A percentile compares a stretch with the other conserved stretches of the same genome.
These are phyloP conservation scores for Ruditapes philippinarum DNA, from an alignment of 1,140 invertebrate genomes.

Conservation along the genomic window DNA sequence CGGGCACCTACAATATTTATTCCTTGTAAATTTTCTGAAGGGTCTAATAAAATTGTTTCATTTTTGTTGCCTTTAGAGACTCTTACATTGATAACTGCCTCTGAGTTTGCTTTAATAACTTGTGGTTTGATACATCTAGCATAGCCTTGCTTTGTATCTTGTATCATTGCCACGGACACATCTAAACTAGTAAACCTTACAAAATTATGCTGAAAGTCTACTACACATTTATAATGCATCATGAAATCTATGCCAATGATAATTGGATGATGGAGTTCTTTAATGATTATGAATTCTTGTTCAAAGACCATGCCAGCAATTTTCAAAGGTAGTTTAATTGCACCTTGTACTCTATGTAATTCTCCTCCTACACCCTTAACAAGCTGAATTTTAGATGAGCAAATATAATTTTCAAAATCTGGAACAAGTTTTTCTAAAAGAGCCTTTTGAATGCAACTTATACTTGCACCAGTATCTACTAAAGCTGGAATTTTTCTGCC, in stretches of 20 bases:
- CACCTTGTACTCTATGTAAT: not conserved
- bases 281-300: conserved; percentile 49
- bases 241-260: conserved; percentile 67
- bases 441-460: conserved; percentile 19
- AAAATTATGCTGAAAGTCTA: conserved; percentile 54
- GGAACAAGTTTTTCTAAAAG: not conserved
- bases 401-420: not conserved
- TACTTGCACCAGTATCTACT: conserved; percentile 64
- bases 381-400: not conserved
- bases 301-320: not conserved
- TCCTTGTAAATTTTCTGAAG: conserved; percentile 15
- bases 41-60: conserved; percentile 64
- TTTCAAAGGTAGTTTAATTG: not conserved
- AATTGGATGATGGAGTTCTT: conserved; percentile 64
- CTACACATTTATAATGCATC: conserved; percentile 11
- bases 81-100: conserved; percentile 40
- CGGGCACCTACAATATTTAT: conserved; percentile 48
- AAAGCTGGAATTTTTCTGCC: conserved; percentile 37
- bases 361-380: conserved; percentile 18
- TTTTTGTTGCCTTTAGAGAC: conserved; percentile 43
- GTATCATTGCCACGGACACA: conserved; percentile 6
- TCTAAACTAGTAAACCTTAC: conserved; percentile 21
- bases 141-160: conserved; percentile 44
- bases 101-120: conserved; percentile 43
- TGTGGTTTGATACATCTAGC: conserved; percentile 38